Conservation (phyloP, 1,140 invertebrate species). For the Hycleus phaleratus region DNA sequence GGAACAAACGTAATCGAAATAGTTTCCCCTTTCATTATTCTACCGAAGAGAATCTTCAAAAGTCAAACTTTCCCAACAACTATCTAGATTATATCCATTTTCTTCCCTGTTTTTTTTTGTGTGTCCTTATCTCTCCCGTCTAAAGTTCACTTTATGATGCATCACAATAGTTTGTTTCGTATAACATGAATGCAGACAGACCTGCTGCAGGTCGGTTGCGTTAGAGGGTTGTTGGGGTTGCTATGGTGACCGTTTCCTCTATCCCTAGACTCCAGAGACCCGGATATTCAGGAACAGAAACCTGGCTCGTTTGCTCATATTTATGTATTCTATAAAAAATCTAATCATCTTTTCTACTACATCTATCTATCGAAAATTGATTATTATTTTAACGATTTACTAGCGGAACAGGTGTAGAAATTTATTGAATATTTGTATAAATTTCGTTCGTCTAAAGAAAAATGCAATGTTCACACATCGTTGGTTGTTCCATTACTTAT, state of each 20-base stretch:
- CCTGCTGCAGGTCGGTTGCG: slow-evolving; percentile 11
- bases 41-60: too few relatives aligned
- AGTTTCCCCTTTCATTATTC: too few relatives aligned
- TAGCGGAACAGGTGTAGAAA: too few relatives aligned
- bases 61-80: not conserved
- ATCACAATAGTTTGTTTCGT: slow-evolving; percentile 1
- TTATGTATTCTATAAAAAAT: slow-evolving; percentile 20
- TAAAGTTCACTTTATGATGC: slow-evolving; percentile 3
- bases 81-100: not conserved
- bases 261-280: slow-evolving; percentile 22
- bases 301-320: slow-evolving; percentile 10
- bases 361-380: too few relatives aligned
- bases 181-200: slow-evolving; percentile 14
- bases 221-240: slow-evolving; percentile 14
- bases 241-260: slow-evolving; percentile 4
- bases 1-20: too few relatives aligned
- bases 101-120: not conserved
- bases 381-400: too few relatives aligned
- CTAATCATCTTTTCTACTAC: not conserved
- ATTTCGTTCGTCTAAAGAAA: not conserved
- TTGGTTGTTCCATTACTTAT: slow-evolving; percentile 29
- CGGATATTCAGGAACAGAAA: slow-evolving; percentile 20
- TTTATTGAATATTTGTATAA: too few relatives aligned
- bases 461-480: slow-evolving; percentile 28
- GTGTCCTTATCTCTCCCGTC: not conserved